Evolutionary conservation across 2,113 vertebrate species (phyloP).

Genomic region (Trochalopteron elliotii): DNA sequence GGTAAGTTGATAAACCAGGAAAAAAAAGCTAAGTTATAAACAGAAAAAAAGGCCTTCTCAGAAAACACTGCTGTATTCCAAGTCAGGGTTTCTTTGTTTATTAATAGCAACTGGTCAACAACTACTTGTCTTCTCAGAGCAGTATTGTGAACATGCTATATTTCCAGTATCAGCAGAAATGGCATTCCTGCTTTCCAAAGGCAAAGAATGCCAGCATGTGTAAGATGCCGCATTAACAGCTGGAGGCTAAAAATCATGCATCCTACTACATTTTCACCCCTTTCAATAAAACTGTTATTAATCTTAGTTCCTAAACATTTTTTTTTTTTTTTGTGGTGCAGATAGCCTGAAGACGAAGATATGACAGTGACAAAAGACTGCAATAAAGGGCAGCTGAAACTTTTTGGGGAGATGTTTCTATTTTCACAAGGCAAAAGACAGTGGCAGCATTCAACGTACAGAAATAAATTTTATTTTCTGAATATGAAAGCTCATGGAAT

Average conservation of each 20-base stretch:
- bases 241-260: conserved; percentile 33
- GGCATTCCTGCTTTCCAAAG: neutral
- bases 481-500: conserved; percentile 33
- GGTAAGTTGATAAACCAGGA: neutral
- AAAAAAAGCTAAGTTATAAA: neutral
- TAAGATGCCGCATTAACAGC: neutral
- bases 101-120: neutral
- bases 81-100: neutral
- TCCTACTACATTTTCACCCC: conserved; percentile 9
- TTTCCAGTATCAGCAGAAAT: neutral
- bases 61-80: neutral
- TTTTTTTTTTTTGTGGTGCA: conserved; percentile 25
- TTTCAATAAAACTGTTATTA: conserved; percentile 39
- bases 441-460: neutral
- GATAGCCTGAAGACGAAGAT: conserved; percentile 15
- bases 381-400: conserved; percentile 42
- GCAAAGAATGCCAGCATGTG: neutral
- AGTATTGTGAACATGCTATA: neutral
- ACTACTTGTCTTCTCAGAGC: neutral
- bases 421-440: conserved; percentile 15
- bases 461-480: conserved; percentile 39
- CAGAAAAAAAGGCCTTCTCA: neutral
- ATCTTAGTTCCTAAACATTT: neutral
- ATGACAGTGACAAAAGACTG: conserved; percentile 30
- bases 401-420: conserved; percentile 30